Evolutionary conservation across 2,888 invertebrate species (phyloP).

Genomic region (Gibbula magus): DNA sequence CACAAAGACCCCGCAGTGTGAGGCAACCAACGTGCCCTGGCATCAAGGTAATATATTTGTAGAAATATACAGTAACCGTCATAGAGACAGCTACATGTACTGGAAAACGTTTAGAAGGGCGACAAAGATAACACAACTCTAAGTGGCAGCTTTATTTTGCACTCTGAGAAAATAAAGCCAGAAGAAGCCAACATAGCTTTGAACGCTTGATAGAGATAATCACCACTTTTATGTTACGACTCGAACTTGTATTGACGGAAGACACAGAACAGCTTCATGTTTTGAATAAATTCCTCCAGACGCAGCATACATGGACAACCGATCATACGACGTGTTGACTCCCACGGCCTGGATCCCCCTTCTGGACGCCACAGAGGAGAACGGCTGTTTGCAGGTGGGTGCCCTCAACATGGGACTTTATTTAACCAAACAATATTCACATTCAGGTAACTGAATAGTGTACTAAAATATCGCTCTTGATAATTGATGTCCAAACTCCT

Average conservation of each 20-base stretch:
- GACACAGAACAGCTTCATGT: too few species aligned
- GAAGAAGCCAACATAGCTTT: background rate
- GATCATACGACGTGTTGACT: constrained; percentile 59
- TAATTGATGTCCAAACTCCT: too few species aligned
- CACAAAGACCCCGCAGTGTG: constrained; percentile 70
- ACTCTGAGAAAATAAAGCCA: too few species aligned
- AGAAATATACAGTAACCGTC: too few species aligned
- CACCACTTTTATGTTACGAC: background rate
- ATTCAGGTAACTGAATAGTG: too few species aligned
- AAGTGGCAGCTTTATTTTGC: too few species aligned
- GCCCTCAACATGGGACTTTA: too few species aligned
- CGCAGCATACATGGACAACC: constrained; percentile 62
- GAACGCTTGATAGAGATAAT: background rate
- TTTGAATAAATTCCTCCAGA: constrained; percentile 41
- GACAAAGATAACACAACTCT: too few species aligned
- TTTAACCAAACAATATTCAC: too few species aligned
- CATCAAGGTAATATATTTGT: constrained; percentile 68
- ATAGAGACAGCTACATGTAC: too few species aligned
- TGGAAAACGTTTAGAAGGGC: too few species aligned
- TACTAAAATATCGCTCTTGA: too few species aligned
- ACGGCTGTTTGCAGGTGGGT: constrained; percentile 68
- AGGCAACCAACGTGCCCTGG: constrained; percentile 72
- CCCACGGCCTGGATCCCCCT: constrained; percentile 69
- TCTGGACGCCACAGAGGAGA: constrained; percentile 61
- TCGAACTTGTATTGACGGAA: background rate